These are phyloP conservation scores for Drosophila miranda DNA, from an alignment of 1,140 invertebrate species.

Conservation along the genomic window DNA sequence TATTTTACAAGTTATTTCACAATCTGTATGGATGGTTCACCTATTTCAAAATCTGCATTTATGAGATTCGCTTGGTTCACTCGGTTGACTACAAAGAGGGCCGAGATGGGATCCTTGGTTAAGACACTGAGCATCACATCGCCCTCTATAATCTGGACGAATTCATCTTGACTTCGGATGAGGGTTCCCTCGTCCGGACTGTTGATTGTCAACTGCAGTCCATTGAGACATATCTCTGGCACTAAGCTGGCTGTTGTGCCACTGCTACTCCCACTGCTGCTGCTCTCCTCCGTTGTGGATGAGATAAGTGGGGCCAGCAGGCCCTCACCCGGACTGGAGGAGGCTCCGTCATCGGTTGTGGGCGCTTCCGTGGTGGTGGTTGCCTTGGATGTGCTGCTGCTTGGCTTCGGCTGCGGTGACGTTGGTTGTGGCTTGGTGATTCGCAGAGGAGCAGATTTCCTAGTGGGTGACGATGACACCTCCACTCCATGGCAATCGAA, in stretches of 20 bases:
- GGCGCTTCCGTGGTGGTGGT: slow-evolving; percentile 21
- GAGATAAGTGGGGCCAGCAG: slow-evolving; percentile 54
- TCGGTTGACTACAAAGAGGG: slow-evolving; percentile 75
- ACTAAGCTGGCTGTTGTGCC: slow-evolving; percentile 46
- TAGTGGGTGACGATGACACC: slow-evolving; percentile 32
- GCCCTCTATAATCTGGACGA: slow-evolving; percentile 71
- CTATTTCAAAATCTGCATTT: slow-evolving; percentile 77
- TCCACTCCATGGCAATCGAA: slow-evolving; percentile 28
- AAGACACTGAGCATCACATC: slow-evolving; percentile 73
- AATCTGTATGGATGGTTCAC: slow-evolving; percentile 32
- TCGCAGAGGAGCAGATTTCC: slow-evolving; percentile 50
- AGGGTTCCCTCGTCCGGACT: slow-evolving; percentile 50
- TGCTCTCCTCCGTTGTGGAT: slow-evolving; percentile 51
- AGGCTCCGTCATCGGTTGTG: slow-evolving; percentile 31
- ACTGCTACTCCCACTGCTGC: slow-evolving; percentile 8
- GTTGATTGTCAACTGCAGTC: slow-evolving; percentile 47
- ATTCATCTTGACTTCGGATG: slow-evolving; percentile 56
- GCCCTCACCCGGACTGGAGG: slow-evolving; percentile 19
- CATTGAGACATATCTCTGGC: slow-evolving; percentile 72
- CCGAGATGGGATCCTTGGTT: slow-evolving; percentile 70
- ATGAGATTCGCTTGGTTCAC: slow-evolving; percentile 74
- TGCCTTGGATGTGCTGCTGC: slow-evolving; percentile 31
- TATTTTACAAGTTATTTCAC: background rate
- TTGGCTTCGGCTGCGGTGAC: slow-evolving; percentile 29
- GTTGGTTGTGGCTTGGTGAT: slow-evolving; percentile 69